Evolutionary conservation across 2,888 invertebrate species (phyloP), one percentile per base, ranked within the genome.

Genomic region (Yponomeuta evonymella): DNA sequence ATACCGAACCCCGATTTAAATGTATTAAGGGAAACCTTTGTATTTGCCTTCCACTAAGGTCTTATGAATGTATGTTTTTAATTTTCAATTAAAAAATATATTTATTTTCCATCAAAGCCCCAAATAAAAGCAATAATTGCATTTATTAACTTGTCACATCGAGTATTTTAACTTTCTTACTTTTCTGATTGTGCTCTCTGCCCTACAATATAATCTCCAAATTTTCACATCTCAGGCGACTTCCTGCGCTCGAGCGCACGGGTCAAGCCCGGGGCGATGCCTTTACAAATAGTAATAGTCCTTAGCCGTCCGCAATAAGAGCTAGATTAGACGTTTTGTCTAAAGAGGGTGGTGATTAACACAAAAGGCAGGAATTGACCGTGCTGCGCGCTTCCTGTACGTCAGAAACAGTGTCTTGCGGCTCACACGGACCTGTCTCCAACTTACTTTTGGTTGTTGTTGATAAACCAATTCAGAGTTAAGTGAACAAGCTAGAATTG

Each of bases 311-410:
- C 5, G 36, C 51, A 71, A 71, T 63, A 68, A 69, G 65, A 71
- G 63, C 63, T 29, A 65, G 36, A 48, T 36, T 29, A 71, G 51
- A 65, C 23, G 64, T 12, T 12, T 10, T 29, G 4, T 12, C 30
- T 6, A 58, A 12, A 33, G 48, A 68, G 69, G 69, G 69, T 70
- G 36, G 70, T 36, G 64, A 70, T 70, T 36, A 62, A 36, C 75
- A 81, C 80, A 81, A 81, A 51, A 82, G 83, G 77, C 86, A 88
- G 88, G 84, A 77, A 85, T 86, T 88, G 88, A 87, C 88, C 88
- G 87, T 84, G 83, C 82, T 80, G 85, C 85, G 82, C 75, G 83
- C 87, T 85, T 87, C 88, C 87, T 84, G 73, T 79, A 80, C 81
- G 86, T 81, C 82, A 81, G 78, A 71, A 62, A 66, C 72, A 43